Evolutionary conservation across 2,888 invertebrate species (phyloP).

Genomic region (Trypoxylon attenuatum): DNA sequence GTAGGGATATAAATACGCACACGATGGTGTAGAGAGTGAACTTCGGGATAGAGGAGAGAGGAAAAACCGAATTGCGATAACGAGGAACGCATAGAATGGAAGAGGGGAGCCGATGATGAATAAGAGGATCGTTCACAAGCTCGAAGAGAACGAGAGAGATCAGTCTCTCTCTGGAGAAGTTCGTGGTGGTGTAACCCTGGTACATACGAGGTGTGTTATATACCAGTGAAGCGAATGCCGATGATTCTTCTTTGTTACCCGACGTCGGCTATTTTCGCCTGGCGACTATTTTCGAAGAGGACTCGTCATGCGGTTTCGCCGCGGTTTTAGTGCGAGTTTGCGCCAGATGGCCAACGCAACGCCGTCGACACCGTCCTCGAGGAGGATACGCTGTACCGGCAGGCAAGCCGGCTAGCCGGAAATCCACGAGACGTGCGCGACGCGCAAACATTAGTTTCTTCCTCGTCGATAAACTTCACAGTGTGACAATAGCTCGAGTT

Average conservation of each 20-base stretch:
- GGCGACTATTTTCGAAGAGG: constrained; percentile 69
- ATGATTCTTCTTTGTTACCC: constrained; percentile 64
- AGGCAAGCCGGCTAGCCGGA: constrained; percentile 37
- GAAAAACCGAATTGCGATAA: constrained; percentile 10
- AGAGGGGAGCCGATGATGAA: not conserved
- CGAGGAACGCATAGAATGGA: not conserved
- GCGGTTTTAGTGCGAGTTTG: constrained; percentile 68
- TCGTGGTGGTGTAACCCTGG: constrained; percentile 34
- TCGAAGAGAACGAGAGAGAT: not conserved
- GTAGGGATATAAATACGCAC: not conserved
- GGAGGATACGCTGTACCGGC: constrained; percentile 38
- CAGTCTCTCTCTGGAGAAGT: constrained; percentile 56
- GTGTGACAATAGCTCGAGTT: no score
- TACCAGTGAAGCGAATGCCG: constrained; percentile 52
- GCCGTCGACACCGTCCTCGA: constrained; percentile 46
- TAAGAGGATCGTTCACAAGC: constrained; percentile 6
- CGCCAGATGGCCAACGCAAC: constrained; percentile 68
- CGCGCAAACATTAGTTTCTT: constrained; percentile 6
- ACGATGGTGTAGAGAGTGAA: no score
- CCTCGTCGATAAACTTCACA: no score
- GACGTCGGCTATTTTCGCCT: constrained; percentile 70
- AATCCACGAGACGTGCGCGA: constrained; percentile 19
- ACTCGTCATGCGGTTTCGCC: constrained; percentile 68
- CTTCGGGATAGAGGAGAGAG: not conserved
- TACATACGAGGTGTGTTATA: constrained; percentile 27